Evolutionary conservation across 2,888 invertebrate species (phyloP).

Genomic region (Xestoiulus laeticollis): DNA sequence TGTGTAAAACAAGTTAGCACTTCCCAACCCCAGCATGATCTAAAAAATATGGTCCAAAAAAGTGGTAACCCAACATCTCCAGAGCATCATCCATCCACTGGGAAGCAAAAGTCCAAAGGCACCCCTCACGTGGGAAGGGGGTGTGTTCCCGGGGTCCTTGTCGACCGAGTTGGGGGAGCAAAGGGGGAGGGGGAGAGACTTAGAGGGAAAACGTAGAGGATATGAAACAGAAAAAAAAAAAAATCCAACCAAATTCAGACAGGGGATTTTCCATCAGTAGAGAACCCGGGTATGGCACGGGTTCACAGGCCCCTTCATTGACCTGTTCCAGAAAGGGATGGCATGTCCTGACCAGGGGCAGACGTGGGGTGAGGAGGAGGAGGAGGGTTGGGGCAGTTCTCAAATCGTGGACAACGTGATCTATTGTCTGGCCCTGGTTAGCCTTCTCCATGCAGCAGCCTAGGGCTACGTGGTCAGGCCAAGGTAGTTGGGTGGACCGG

Average conservation of each 20-base stretch:
- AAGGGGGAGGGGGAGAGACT: neutral
- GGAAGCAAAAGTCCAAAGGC: neutral
- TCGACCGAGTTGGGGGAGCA: slow-evolving; percentile 2
- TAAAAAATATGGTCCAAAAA: neutral
- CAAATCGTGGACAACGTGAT: slow-evolving; percentile 1
- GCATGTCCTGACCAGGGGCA: neutral
- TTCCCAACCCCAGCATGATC: neutral
- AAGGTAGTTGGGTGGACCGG: neutral
- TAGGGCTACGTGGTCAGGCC: slow-evolving; percentile 7
- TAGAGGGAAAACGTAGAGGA: neutral
- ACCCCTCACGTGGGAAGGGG: slow-evolving; percentile 28
- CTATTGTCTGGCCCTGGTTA: slow-evolving; percentile 10
- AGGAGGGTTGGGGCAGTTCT: neutral
- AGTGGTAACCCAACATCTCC: neutral
- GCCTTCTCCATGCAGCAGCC: slow-evolving; percentile 2
- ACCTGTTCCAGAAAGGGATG: neutral
- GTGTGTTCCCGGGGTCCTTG: slow-evolving; percentile 1
- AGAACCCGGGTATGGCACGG: neutral
- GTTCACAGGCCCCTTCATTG: slow-evolving; percentile 22
- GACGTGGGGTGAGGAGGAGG: neutral
- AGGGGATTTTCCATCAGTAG: neutral
- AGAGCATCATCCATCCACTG: neutral
- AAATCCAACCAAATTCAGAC: neutral
- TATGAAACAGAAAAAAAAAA: too few species aligned
- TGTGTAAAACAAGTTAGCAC: neutral